Conservation (phyloP, 2,113 vertebrate species). For the Raja brachyura region DNA sequence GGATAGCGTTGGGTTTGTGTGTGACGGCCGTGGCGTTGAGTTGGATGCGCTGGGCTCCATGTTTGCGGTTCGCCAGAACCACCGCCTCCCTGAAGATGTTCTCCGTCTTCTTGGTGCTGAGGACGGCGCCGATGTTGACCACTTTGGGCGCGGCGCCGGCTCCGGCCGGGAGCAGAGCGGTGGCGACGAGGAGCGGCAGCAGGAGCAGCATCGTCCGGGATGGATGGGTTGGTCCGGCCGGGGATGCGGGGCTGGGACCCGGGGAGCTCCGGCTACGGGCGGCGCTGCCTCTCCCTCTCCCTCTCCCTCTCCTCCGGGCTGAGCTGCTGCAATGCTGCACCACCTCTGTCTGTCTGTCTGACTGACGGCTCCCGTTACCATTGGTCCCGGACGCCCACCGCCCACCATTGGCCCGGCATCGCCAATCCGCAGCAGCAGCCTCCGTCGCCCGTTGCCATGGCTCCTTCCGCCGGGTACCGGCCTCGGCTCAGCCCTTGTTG, state of each 20-base stretch:
- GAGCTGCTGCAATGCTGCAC: conserved; percentile 6
- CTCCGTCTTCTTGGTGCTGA: conserved; percentile 90
- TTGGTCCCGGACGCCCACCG: background rate
- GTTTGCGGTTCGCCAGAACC: conserved; percentile 79
- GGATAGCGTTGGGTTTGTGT: conserved; percentile 92
- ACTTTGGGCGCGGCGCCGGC: conserved; percentile 76
- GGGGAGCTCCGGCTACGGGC: no score
- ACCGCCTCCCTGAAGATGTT: conserved; percentile 90
- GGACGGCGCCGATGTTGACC: conserved; percentile 84
- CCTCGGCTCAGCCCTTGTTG: background rate
- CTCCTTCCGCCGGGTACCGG: background rate
- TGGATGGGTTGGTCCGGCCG: no score
- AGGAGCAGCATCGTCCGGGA: background rate
- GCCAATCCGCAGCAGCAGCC: background rate
- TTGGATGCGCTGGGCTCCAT: conserved; percentile 84
- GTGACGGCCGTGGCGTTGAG: conserved; percentile 96
- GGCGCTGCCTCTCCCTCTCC: background rate
- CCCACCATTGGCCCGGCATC: background rate
- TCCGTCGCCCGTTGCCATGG: background rate
- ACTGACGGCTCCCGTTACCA: background rate
- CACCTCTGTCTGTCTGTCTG: background rate
- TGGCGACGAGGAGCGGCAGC: conserved; percentile 39
- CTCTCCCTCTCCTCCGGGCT: background rate
- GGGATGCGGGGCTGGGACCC: no score
- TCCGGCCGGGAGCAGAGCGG: conserved; percentile 69